These are phyloP conservation scores for Tyrannus savana DNA, from an alignment of 2,113 vertebrate species.

Conservation along the genomic window DNA sequence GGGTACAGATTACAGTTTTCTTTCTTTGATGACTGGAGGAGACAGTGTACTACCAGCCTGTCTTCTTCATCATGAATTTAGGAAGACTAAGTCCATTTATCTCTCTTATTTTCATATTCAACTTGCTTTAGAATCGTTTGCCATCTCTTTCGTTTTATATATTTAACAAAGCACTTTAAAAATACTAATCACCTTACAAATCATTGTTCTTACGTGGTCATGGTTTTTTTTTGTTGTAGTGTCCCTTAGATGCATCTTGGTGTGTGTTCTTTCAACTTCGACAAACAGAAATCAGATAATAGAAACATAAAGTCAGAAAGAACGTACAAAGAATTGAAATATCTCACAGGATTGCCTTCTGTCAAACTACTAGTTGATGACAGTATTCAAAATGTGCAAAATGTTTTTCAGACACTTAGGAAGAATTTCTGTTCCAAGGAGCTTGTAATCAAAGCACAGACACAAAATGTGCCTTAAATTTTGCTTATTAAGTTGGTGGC, in stretches of 20 bases:
- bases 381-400: neutral
- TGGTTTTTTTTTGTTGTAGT: neutral
- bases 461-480: slow-evolving; percentile 41
- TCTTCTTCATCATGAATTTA: slow-evolving; percentile 2
- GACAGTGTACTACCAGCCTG: neutral
- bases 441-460: slow-evolving; percentile 14
- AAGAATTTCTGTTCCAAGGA: neutral
- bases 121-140: neutral
- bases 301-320: neutral
- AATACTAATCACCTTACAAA: neutral
- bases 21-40: neutral
- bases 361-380: neutral
- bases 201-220: neutral
- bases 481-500: neutral
- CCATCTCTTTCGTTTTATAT: neutral
- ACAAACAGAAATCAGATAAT: neutral
- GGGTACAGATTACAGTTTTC: slow-evolving; percentile 3
- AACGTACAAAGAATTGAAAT: neutral
- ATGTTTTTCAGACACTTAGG: neutral
- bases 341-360: neutral
- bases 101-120: neutral
- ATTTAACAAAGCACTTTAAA: slow-evolving; percentile 32
- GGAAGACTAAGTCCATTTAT: slow-evolving; percentile 21
- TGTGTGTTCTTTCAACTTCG: neutral
- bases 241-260: neutral